Evolutionary conservation across 2,113 vertebrate species (phyloP).

Genomic region (Mastomys coucha): DNA sequence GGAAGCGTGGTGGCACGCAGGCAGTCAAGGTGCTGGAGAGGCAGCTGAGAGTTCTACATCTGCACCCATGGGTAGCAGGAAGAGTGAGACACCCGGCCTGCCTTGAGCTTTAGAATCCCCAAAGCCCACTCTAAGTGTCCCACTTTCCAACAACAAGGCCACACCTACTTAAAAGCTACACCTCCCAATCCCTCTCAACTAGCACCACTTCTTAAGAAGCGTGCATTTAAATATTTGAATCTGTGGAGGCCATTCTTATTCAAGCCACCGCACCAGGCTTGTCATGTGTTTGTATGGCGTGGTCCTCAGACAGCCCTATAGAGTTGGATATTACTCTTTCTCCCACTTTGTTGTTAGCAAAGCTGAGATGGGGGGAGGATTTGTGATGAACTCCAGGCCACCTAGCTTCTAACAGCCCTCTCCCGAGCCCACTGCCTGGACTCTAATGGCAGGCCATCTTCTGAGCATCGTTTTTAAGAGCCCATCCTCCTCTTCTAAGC

Average conservation of each 20-base stretch:
- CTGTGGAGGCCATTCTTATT: background rate
- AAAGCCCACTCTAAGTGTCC: background rate
- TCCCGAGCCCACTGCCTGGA: background rate
- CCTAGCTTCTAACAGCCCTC: background rate
- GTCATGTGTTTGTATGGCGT: background rate
- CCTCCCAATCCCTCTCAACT: background rate
- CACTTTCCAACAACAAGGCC: background rate
- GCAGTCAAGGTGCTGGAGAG: background rate
- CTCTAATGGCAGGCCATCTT: background rate
- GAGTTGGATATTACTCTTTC: background rate
- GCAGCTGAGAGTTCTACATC: background rate
- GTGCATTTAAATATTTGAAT: background rate
- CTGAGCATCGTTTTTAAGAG: background rate
- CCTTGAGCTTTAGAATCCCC: background rate
- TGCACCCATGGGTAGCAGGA: background rate
- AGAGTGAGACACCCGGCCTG: background rate
- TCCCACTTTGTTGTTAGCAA: background rate
- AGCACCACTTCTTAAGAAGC: background rate
- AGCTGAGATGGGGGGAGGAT: background rate
- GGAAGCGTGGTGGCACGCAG: background rate
- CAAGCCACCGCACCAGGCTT: background rate
- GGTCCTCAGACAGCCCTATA: background rate
- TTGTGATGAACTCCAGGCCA: background rate
- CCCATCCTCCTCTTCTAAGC: background rate
- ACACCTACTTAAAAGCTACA: background rate